Conservation (phyloP, 2,888 invertebrate species). For the Tolmerus cingulatus region DNA sequence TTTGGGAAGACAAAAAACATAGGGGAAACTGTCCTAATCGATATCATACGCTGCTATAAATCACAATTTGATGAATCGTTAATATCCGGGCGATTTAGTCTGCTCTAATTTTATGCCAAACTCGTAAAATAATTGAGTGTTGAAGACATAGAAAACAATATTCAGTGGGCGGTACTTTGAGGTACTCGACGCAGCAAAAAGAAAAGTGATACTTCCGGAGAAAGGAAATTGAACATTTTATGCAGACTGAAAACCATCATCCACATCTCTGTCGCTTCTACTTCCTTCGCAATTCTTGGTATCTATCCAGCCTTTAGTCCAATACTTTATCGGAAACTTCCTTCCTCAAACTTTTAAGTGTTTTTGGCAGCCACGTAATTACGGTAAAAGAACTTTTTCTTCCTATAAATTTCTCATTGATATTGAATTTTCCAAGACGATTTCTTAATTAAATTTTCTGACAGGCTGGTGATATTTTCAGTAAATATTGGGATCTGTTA, state of each 20-base stretch:
- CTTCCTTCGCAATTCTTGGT: not conserved
- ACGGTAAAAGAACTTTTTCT: not conserved
- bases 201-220: not conserved
- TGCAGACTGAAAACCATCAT: conserved; percentile 8
- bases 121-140: conserved; percentile 20
- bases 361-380: conserved; percentile 35
- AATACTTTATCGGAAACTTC: not conserved
- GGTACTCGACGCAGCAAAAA: not conserved
- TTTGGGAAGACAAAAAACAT: not conserved
- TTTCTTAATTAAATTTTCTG: conserved; percentile 36
- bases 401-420: conserved; percentile 16
- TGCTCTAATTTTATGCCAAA: not conserved
- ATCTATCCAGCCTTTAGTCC: not conserved
- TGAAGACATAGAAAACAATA: not conserved
- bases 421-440: conserved; percentile 11
- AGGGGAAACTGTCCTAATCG: not conserved
- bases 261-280: not conserved
- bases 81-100: conserved; percentile 7
- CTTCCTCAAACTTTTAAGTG: not conserved
- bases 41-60: conserved; percentile 3
- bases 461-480: not conserved
- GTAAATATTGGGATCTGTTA: not conserved
- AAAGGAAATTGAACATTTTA: conserved; percentile 18
- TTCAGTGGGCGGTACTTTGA: not conserved
- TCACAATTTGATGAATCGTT: conserved; percentile 9